Evolutionary conservation across 2,888 invertebrate species (phyloP).

Genomic region (Rhaphigaster nebulosa): DNA sequence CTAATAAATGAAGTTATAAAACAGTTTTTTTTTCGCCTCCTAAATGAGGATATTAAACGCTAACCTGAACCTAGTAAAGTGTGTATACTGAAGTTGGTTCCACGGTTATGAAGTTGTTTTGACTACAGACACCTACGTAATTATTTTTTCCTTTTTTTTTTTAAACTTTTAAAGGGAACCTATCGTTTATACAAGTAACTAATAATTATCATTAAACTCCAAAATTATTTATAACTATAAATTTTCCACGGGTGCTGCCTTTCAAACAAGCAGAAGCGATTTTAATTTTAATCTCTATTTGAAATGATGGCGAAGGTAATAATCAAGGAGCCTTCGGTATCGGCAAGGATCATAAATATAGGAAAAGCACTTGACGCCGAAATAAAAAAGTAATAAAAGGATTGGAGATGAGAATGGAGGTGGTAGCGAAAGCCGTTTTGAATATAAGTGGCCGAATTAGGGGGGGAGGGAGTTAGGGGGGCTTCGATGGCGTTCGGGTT

Average conservation of each 20-base stretch:
- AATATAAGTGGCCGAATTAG: slow-evolving; percentile 43
- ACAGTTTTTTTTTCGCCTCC: too few species aligned
- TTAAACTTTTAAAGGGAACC: too few species aligned
- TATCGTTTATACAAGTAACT: too few species aligned
- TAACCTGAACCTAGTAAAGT: too few species aligned
- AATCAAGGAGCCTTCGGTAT: neutral
- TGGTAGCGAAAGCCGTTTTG: neutral
- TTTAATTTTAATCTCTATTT: neutral
- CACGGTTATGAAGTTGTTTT: too few species aligned
- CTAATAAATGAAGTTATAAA: too few species aligned
- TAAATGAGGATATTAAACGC: too few species aligned
- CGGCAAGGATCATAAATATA: neutral
- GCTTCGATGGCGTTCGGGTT: neutral
- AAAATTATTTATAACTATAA: neutral
- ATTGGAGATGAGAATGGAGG: neutral
- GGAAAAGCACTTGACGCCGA: slow-evolving; percentile 29
- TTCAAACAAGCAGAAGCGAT: neutral
- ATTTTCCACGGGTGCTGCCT: too few species aligned
- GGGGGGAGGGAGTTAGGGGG: neutral
- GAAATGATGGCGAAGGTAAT: neutral
- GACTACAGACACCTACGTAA: too few species aligned
- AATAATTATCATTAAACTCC: too few species aligned
- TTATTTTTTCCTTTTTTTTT: too few species aligned
- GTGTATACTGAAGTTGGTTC: too few species aligned
- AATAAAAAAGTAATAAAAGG: slow-evolving; percentile 44